Conservation (phyloP, 2,888 invertebrate genomes). For the Micropterix aruncella region DNA sequence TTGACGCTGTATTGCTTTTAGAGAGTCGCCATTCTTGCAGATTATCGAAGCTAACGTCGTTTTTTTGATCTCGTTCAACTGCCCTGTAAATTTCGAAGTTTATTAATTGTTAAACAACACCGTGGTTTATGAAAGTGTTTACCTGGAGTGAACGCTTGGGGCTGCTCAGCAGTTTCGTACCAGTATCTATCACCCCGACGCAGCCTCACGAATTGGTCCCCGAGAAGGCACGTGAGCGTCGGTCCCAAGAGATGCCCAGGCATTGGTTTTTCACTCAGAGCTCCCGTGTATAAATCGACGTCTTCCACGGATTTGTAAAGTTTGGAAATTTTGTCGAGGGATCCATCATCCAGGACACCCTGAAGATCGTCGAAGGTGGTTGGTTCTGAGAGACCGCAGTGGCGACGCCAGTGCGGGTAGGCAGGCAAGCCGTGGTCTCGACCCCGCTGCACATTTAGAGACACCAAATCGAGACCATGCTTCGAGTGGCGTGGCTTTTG, state of each 20-base stretch:
- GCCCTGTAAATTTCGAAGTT: slow-evolving; percentile 46
- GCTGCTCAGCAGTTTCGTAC: slow-evolving; percentile 62
- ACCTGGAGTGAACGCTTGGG: slow-evolving; percentile 55
- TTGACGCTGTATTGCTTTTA: slow-evolving; percentile 45
- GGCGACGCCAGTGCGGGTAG: slow-evolving; percentile 62
- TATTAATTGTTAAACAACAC: slow-evolving; percentile 4
- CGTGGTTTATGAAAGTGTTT: too few relatives aligned
- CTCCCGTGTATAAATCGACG: slow-evolving; percentile 81
- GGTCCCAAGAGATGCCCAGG: slow-evolving; percentile 67
- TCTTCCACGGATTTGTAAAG: slow-evolving; percentile 65
- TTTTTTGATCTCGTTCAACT: slow-evolving; percentile 68
- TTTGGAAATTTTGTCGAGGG: slow-evolving; percentile 42
- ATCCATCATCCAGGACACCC: slow-evolving; percentile 47
- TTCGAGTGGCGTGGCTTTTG: slow-evolving; percentile 18
- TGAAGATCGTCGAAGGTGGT: slow-evolving; percentile 49
- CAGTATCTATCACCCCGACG: slow-evolving; percentile 78
- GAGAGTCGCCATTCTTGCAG: slow-evolving; percentile 59
- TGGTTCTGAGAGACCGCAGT: slow-evolving; percentile 54
- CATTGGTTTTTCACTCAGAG: slow-evolving; percentile 63
- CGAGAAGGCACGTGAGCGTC: slow-evolving; percentile 69
- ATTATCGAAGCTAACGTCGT: slow-evolving; percentile 59
- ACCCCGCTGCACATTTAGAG: slow-evolving; percentile 79
- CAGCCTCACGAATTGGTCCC: slow-evolving; percentile 71
- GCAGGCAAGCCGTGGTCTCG: slow-evolving; percentile 76
- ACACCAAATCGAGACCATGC: slow-evolving; percentile 73